A percentile compares a stretch with the other conserved stretches of the same genome.
These are phyloP conservation scores for Diarsia dahlii DNA, from an alignment of 2,888 invertebrate genomes.

Conservation along the genomic window DNA sequence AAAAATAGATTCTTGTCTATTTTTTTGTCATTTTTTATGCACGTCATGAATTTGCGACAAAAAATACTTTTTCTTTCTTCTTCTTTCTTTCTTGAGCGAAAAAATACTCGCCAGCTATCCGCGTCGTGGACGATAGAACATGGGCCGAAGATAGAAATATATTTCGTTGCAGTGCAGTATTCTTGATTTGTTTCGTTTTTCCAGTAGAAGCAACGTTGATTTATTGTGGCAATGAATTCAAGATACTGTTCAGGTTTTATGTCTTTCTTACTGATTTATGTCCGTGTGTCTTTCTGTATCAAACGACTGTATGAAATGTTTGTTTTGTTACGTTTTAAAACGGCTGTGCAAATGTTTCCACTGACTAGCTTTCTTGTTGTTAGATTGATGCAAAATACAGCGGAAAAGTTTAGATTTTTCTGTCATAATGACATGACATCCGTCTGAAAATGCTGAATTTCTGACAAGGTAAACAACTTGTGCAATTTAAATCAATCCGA, in stretches of 20 bases:
- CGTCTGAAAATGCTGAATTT: too few species aligned
- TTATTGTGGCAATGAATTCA: conserved; percentile 46
- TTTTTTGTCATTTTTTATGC: too few species aligned
- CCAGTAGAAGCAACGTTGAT: conserved; percentile 38
- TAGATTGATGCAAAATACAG: too few species aligned
- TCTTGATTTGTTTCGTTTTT: conserved; percentile 50
- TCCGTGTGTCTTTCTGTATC: conserved; percentile 24
- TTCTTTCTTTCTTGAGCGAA: background rate
- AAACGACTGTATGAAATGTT: background rate
- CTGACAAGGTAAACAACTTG: too few species aligned
- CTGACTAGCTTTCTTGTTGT: background rate
- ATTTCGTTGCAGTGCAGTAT: conserved; percentile 43
- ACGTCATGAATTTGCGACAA: too few species aligned
- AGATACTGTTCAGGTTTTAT: conserved; percentile 33
- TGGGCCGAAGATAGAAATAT: conserved; percentile 33
- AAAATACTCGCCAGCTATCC: background rate
- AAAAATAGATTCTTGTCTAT: too few species aligned
- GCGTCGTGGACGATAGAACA: background rate
- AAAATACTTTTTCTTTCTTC: too few species aligned
- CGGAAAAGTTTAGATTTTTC: background rate
- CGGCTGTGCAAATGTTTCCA: background rate
- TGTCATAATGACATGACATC: too few species aligned
- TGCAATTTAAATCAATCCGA: too few species aligned
- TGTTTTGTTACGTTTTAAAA: conserved; percentile 23
- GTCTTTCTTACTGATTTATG: conserved; percentile 20